Base-by-base conservation (phyloP, 2,888 invertebrate species). In the Antheraea assamensis region DNA sequence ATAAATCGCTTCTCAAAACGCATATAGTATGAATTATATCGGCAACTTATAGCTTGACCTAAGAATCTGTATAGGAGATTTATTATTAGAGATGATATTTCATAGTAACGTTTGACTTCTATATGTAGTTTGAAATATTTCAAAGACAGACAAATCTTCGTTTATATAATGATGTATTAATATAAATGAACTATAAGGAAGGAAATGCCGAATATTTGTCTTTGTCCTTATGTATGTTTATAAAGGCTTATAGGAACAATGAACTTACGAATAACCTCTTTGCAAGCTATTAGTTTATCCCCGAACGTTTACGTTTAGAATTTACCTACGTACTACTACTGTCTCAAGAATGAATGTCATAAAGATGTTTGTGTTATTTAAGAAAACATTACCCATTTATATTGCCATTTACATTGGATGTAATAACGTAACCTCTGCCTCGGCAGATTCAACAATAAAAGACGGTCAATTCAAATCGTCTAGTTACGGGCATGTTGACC, bases 401-500 rank as follows among this genome's bases (percentile, higher is more conserved):
- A 61, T 61, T 24, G 8, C 5, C n/a, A 17, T 2, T 24, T 58
- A 61, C 27, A 27, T 61, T 27, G 8, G 27, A 27, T 27, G 61
- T 61, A 35, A 19, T 35, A 66, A 66, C 17, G 21, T 66, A 66
- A 66, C 66, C 72, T 66, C 73, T 49, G 71, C 19, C 30, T 7
- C 66, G 31, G 66, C 66, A 75, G 73, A 52, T 35, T 68, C 35
- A 71, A 64, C 58, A 64, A 72, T 42, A 47, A n/a, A n/a, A 13
- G 47, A 47, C 64, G 24, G 64, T 27, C 64, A 64, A 61, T 72
- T 42, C 72, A 19, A n/a, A n/a, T 72, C 47, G 72, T 74, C 78
- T 80, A 72, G 78, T 79, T 81, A 81, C 78, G 77, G 76, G 74
- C 77, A 78, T 79, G 78, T 74, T 76, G 79, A 78, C 77, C 78